Evolutionary conservation across 2,797 vertebrate genomes (phyloP).

Genomic region (Chloroceryle amazona): DNA sequence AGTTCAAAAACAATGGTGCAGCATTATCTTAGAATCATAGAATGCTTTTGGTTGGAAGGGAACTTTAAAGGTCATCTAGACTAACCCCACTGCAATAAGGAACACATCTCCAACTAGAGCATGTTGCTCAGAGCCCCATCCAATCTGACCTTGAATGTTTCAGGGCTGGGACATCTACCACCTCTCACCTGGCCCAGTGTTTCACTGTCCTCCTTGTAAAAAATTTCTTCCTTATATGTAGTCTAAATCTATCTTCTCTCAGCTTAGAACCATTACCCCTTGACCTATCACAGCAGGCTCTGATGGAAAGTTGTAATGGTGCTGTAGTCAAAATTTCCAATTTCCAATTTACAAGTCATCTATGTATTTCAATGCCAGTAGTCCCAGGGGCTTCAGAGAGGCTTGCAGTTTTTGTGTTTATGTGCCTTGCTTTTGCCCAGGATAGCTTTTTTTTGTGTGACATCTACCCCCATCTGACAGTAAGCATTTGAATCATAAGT

Average conservation of each 20-base stretch:
- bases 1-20: rapidly evolving
- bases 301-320: not conserved
- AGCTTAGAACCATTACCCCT: not conserved
- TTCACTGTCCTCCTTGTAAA: not conserved
- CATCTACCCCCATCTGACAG: not conserved
- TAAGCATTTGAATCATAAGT: not conserved
- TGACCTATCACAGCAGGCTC: not conserved
- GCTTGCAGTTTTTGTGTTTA: rapidly evolving
- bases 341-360: rapidly evolving
- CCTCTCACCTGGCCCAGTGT: not conserved
- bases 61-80: not conserved
- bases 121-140: not conserved
- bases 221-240: too few species aligned
- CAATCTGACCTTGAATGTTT: not conserved
- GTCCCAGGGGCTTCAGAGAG: too few species aligned
- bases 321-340: not conserved
- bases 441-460: not conserved
- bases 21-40: not conserved
- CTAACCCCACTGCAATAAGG: not conserved
- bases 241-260: too few species aligned
- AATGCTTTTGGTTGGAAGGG: not conserved
- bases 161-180: not conserved
- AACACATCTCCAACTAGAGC: not conserved
- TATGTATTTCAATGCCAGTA: not conserved
- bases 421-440: not conserved